Evolutionary conservation across 2,113 vertebrate species (phyloP).

Genomic region (Paedocypris sp.): DNA sequence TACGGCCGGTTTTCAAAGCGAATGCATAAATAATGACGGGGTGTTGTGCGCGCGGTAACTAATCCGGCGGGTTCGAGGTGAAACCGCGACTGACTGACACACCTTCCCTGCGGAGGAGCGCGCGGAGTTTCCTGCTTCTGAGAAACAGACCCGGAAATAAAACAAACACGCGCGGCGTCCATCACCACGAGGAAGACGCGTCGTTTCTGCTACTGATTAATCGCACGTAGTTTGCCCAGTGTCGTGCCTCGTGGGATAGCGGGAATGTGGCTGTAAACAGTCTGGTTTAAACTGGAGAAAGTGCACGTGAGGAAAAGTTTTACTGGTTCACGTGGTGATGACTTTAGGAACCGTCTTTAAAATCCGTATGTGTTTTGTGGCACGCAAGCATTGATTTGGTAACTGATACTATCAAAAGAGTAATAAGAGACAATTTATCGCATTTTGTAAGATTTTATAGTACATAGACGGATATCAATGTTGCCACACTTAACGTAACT

Average conservation of each 20-base stretch:
- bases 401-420: background rate
- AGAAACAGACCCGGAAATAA: conserved; percentile 51
- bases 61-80: background rate
- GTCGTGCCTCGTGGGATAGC: too few relatives aligned
- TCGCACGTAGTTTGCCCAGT: background rate
- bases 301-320: conserved; percentile 22
- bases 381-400: background rate
- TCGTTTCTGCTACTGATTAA: too few relatives aligned
- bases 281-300: background rate
- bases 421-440: too few relatives aligned
- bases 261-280: background rate
- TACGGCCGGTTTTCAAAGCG: conserved; percentile 31
- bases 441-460: too few relatives aligned
- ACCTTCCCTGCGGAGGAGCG: conserved; percentile 13
- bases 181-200: too few relatives aligned
- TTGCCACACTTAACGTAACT: too few relatives aligned
- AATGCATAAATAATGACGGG: conserved; percentile 36
- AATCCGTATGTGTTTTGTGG: background rate
- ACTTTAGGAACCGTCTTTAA: conserved; percentile 5
- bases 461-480: too few relatives aligned
- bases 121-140: conserved; percentile 28
- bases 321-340: background rate
- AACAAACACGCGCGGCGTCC: conserved; percentile 17
- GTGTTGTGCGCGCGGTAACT: background rate
- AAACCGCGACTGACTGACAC: conserved; percentile 11